Evolutionary conservation across 2,113 vertebrate species (phyloP), one percentile per base, ranked within the genome.

Genomic region (Eurystomus gularis): DNA sequence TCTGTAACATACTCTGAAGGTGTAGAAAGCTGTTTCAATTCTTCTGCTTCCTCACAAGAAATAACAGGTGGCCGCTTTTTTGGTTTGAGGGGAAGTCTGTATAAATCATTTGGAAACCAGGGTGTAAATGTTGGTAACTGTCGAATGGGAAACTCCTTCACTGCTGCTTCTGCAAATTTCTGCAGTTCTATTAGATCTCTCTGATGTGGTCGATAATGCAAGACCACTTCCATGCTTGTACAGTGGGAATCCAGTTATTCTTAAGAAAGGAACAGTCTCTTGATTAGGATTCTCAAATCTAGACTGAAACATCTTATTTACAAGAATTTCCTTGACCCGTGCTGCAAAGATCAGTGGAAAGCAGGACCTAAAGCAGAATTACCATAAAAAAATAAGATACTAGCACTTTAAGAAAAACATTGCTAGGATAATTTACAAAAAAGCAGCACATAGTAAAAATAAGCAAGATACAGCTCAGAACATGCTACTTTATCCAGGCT

Each of bases 211-310:
- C 83, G 98, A 72, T 98, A 98, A 93, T 98, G 98, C 58, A 99
- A 95, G 88, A 99, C 93, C 62, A 99, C 97, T 95, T 99, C 99
- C 99, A 99, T 99, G 92, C 66, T 94, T 72, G 61, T 52, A 86
- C 58, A 79, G 86, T 13, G 78, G 69, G 35, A 95, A 85, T 94
- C 76, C 92, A 92, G 61, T 65, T 85, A 86, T 52, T 96, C 83
- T 95, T 90, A 94, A 44, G 64, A 71, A 93, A 72, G 28, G 49
- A 95, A 92, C 9, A 62, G 90, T 90, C 33, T 95, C 82, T 94
- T 75, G 82, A 91, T 78, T 55, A 93, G 28, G 58, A 81, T 72
- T 89, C 49, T 88, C 46, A 60, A 70, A 58, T 86, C 57, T 94
- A 97, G 82, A 96, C 42, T 58, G 70, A 93, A 96, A 91, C 57